phyloP scores from a whole-genome alignment of 2,113 vertebrate genomes.

The Nerophis lumbriciformis region DNA sequence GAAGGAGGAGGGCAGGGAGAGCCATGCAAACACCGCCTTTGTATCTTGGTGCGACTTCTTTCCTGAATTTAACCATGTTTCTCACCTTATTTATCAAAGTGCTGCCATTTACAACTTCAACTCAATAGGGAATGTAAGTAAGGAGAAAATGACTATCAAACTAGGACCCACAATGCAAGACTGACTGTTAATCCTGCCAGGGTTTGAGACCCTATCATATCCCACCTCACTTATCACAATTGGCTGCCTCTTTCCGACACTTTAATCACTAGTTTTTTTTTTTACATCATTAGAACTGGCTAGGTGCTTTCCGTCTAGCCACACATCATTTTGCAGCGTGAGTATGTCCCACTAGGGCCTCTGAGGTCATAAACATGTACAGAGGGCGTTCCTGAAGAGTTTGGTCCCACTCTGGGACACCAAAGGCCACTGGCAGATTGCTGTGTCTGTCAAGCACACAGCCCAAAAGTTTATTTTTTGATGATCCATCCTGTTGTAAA shows the following conservation, averaged over 20 bases:
- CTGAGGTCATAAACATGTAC: slow-evolving; percentile 52
- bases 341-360: slow-evolving; percentile 38
- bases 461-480: slow-evolving; percentile 42
- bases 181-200: slow-evolving; percentile 48
- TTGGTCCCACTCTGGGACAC: slow-evolving; percentile 54
- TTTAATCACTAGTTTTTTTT: slow-evolving; percentile 59
- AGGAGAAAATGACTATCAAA: slow-evolving; percentile 22
- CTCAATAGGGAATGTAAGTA: not conserved
- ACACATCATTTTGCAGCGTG: slow-evolving; percentile 59
- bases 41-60: too few relatives aligned
- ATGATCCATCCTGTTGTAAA: slow-evolving; percentile 42
- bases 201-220: slow-evolving; percentile 37
- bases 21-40: too few relatives aligned
- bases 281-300: slow-evolving; percentile 29
- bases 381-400: slow-evolving; percentile 17
- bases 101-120: too few relatives aligned
- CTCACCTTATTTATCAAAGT: too few relatives aligned
- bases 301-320: slow-evolving; percentile 56
- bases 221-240: slow-evolving; percentile 66
- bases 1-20: too few relatives aligned
- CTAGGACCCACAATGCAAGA: slow-evolving; percentile 10
- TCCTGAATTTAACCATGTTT: too few relatives aligned
- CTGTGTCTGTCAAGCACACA: slow-evolving; percentile 18
- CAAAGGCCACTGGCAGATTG: slow-evolving; percentile 22
- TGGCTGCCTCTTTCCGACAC: slow-evolving; percentile 54